Evolutionary conservation across 2,797 vertebrate species (phyloP).

Genomic region (Enteromius treurensis): DNA sequence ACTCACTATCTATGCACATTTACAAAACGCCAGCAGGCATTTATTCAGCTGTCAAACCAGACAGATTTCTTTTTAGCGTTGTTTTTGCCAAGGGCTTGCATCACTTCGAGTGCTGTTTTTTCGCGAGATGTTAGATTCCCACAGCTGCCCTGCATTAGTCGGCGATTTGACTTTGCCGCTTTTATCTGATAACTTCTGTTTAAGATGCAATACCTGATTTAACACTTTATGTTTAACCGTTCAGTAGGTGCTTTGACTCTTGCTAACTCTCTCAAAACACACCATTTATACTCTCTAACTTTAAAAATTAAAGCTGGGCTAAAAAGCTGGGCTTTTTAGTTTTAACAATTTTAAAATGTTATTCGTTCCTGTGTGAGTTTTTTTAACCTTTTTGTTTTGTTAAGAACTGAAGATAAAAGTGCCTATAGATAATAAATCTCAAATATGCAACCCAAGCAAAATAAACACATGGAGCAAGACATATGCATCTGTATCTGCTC

Average conservation of each 20-base stretch:
- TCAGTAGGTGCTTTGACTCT: background rate
- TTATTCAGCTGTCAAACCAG: constrained; percentile 64
- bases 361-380: background rate
- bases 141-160: constrained; percentile 33
- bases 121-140: constrained; percentile 14
- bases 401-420: background rate
- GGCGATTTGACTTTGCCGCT: background rate
- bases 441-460: constrained; percentile 24
- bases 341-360: background rate
- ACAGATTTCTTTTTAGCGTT: constrained; percentile 59
- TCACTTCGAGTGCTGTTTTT: constrained; percentile 48
- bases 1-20: constrained; percentile 60
- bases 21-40: constrained; percentile 63
- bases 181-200: constrained; percentile 15
- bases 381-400: background rate
- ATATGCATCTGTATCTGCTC: background rate
- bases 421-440: background rate
- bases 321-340: background rate
- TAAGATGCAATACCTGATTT: background rate
- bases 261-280: background rate
- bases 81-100: constrained; percentile 56
- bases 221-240: background rate
- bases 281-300: background rate
- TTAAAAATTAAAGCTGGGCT: no score
- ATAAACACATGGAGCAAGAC: constrained; percentile 4